A percentile compares a stretch with the other conserved stretches of the same genome.
Evolutionary conservation across 2,113 vertebrate species (phyloP).

Genomic region (Columba livia): DNA sequence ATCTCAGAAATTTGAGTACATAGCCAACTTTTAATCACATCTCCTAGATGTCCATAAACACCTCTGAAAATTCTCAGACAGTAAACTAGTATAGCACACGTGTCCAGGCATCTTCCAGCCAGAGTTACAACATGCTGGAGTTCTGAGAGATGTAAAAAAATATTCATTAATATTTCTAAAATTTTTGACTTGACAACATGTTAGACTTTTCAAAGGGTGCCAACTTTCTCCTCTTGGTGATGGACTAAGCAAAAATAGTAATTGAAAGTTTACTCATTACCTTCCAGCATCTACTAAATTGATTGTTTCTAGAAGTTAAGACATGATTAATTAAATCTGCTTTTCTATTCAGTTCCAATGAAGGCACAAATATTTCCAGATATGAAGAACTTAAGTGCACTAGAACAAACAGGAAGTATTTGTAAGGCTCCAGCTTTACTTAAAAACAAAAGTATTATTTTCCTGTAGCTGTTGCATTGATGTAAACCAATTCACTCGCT

Average conservation of each 20-base stretch:
- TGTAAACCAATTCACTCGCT: background rate
- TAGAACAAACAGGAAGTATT: background rate
- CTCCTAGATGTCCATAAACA: background rate
- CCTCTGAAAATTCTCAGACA: background rate
- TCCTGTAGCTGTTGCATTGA: background rate
- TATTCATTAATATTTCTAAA: background rate
- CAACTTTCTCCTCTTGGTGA: background rate
- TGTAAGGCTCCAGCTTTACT: background rate
- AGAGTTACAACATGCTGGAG: background rate
- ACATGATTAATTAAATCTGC: background rate
- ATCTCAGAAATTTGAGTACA: background rate
- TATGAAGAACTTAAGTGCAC: background rate
- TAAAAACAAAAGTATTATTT: background rate
- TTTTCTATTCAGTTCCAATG: background rate
- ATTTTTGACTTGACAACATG: background rate
- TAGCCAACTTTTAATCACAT: background rate
- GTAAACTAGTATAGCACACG: background rate
- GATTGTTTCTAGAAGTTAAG: background rate
- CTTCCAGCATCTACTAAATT: background rate
- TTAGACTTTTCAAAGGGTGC: background rate
- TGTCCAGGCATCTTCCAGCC: background rate
- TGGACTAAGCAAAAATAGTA: background rate
- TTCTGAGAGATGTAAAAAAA: background rate
- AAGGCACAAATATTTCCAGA: constrained; percentile 8
- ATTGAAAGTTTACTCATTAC: background rate